These are phyloP conservation scores for Eucidaris tribuloides DNA, from an alignment of 35 echinoderm and acorn worm species.

Conservation along the genomic window DNA sequence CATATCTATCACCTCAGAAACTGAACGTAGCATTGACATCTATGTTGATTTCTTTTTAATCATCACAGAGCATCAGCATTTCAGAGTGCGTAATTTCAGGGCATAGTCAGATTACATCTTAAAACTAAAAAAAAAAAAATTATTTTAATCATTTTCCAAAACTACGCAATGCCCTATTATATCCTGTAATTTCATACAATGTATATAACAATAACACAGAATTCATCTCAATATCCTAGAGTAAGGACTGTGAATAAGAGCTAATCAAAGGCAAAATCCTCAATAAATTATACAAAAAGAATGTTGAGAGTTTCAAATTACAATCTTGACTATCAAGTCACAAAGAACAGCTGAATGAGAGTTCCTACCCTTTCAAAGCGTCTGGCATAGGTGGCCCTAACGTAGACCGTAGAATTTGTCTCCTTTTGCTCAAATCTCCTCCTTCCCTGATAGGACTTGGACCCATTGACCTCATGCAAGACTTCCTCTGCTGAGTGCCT, in stretches of 20 bases:
- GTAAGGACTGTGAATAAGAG: not conserved
- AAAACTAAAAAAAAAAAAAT: too few species aligned
- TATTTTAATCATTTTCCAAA: too few species aligned
- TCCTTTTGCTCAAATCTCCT: slow-evolving; percentile 66
- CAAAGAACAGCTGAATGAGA: not conserved
- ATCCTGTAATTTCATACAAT: not conserved
- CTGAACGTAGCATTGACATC: too few species aligned
- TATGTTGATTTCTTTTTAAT: too few species aligned
- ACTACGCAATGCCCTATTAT: too few species aligned
- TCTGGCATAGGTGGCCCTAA: slow-evolving; percentile 65
- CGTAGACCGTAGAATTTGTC: slow-evolving; percentile 12
- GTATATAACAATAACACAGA: not conserved
- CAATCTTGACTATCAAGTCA: not conserved
- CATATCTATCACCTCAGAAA: too few species aligned
- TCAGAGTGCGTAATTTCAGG: too few species aligned
- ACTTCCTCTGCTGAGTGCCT: slow-evolving; percentile 39
- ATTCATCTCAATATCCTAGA: not conserved
- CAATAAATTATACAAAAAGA: not conserved
- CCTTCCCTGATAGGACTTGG: slow-evolving; percentile 53
- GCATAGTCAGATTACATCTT: too few species aligned
- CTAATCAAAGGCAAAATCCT: not conserved
- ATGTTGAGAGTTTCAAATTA: not conserved
- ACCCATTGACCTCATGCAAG: slow-evolving; percentile 26
- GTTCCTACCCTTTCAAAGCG: slow-evolving; percentile 57
- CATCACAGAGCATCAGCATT: too few species aligned